Evolutionary conservation across 2,888 invertebrate genomes (phyloP).

Genomic region (Thera britannica): DNA sequence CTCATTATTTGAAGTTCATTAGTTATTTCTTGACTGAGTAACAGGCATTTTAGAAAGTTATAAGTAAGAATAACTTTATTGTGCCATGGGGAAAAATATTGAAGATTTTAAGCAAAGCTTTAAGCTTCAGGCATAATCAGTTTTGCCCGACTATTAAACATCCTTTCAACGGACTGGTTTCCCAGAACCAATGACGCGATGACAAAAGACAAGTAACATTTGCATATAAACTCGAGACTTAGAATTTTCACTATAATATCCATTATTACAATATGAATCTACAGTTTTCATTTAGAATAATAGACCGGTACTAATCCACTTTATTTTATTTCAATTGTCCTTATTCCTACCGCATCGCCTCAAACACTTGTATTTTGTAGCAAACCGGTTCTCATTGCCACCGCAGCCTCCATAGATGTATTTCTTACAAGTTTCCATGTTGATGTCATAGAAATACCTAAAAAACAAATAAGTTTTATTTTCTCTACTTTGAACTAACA

Average conservation of each 20-base stretch:
- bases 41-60: constrained; percentile 5
- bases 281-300: too few species aligned
- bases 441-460: constrained; percentile 63
- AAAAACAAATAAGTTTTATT: not conserved
- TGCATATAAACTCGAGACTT: too few species aligned
- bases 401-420: constrained; percentile 70
- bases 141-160: too few species aligned
- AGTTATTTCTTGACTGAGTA: constrained; percentile 40
- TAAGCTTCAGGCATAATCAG: too few species aligned
- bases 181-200: too few species aligned
- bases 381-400: constrained; percentile 65
- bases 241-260: too few species aligned
- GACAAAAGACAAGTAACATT: too few species aligned
- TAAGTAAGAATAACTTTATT: not conserved
- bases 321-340: constrained; percentile 4
- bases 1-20: constrained; percentile 62
- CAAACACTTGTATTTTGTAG: constrained; percentile 42
- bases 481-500: not conserved
- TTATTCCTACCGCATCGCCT: constrained; percentile 20
- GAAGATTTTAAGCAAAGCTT: too few species aligned
- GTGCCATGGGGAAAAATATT: not conserved
- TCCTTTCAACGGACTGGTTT: too few species aligned
- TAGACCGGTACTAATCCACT: not conserved
- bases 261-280: too few species aligned
- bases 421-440: constrained; percentile 50